Base-by-base conservation (phyloP, 37 sponge, comb jelly and placozoan genomes). In the Crambe crambe region DNA sequence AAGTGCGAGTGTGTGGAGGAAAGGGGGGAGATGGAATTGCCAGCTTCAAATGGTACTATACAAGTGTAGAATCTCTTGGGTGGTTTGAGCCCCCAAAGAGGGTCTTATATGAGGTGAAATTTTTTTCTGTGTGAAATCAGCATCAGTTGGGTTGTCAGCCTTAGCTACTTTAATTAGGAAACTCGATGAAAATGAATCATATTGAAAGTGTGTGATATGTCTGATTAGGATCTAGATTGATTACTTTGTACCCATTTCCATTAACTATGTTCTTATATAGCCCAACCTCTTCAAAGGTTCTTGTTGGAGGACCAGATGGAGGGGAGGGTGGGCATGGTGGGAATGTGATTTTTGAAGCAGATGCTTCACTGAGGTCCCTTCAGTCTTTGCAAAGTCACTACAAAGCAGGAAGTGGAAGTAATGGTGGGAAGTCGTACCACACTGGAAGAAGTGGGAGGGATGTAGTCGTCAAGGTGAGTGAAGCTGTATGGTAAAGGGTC, bases 241-340 rank as follows among this genome's bases (percentile, higher is more conserved):
- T n/a, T n/a, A n/a, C n/a, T n/a, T n/a, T n/a, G n/a, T n/a, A n/a
- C n/a, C n/a, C n/a, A n/a, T n/a, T n/a, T n/a, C n/a, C 25, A 61
- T 23, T 27, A 61, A 23, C 63, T 27, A 23, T 27, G 30, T 61
- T 29, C 6, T 61, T 61, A 17, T 42, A 40, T 36, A 70, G 42
- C 22, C 43, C 41, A 3, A 38, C 58, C 37, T 79, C 81, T 40
- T 71, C 80, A 2, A 56, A 82, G 29, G 10, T 90, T 27, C 77
- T 40, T 6, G 51, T 60, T 29, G 95, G 95, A 21, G 79, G 83
- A 30, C 87, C 97, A 2, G 90, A 89, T 64, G 97, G 97, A 10
- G 97, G 95, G 0, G 74, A 92, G 60, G 97, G 97, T 9, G 97
- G 97, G 21, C 15, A 21, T 43, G 97, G 97, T 32, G 97, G 97